These are phyloP conservation scores for Ceyx erithaca DNA, from an alignment of 2,797 vertebrate species.

Conservation along the genomic window DNA sequence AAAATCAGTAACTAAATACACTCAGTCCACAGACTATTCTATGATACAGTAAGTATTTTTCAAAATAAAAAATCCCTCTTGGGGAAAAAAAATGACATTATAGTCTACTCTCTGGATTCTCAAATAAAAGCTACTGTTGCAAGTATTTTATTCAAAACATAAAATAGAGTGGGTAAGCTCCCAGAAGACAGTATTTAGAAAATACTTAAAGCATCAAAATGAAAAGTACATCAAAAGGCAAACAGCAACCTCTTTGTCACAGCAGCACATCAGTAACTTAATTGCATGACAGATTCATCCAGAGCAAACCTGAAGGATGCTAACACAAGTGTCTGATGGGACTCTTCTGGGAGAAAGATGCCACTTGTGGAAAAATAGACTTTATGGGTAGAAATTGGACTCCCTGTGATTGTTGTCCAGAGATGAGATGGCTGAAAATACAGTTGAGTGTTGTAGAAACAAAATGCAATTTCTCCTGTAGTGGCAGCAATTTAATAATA, in stretches of 20 bases:
- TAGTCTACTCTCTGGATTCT: not conserved
- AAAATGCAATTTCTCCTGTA: slow-evolving; percentile 39
- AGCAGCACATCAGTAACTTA: slow-evolving; percentile 44
- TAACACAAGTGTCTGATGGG: slow-evolving; percentile 41
- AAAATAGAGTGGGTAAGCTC: slow-evolving; percentile 20
- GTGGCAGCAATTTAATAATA: not conserved
- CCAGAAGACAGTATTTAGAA: slow-evolving; percentile 44
- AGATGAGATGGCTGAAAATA: slow-evolving; percentile 65
- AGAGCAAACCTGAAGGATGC: slow-evolving; percentile 62
- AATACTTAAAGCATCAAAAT: slow-evolving; percentile 65
- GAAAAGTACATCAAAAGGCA: slow-evolving; percentile 59
- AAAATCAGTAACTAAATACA: not conserved
- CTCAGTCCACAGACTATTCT: not conserved
- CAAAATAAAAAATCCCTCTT: slow-evolving; percentile 15
- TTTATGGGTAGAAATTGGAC: slow-evolving; percentile 58
- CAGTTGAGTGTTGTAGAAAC: slow-evolving; percentile 40
- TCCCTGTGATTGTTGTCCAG: slow-evolving; percentile 54
- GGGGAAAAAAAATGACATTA: slow-evolving; percentile 23
- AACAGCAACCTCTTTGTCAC: slow-evolving; percentile 40
- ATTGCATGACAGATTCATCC: slow-evolving; percentile 54
- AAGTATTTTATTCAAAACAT: slow-evolving; percentile 29
- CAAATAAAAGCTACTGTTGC: slow-evolving; percentile 8
- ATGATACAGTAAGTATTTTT: not conserved
- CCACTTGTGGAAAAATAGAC: slow-evolving; percentile 54
- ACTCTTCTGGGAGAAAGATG: slow-evolving; percentile 64